Conservation (phyloP, 2,113 vertebrate genomes). For the Dromiciops gliroides region DNA sequence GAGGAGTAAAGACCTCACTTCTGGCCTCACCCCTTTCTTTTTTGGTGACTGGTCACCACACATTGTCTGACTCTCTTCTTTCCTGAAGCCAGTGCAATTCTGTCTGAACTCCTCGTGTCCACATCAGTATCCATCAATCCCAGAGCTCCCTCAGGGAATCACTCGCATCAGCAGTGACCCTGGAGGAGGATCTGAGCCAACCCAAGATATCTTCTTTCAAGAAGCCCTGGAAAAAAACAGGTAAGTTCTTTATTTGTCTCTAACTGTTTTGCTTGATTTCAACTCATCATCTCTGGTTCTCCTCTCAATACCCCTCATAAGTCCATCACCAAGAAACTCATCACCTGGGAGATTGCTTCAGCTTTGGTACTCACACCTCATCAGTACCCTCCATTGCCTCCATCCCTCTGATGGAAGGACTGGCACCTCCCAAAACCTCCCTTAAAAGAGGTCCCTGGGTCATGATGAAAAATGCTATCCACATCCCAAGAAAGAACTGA, state of each 20-base stretch:
- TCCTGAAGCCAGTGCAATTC: background rate
- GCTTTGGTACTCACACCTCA: background rate
- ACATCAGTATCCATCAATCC: background rate
- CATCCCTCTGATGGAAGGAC: background rate
- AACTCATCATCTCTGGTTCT: background rate
- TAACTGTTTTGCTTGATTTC: background rate
- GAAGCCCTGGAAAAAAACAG: background rate
- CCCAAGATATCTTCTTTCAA: conserved; percentile 2
- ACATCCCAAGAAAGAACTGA: background rate
- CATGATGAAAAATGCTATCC: background rate
- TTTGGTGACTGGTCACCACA: background rate
- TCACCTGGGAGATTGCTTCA: background rate
- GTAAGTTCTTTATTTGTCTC: background rate
- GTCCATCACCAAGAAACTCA: background rate
- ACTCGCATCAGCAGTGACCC: background rate
- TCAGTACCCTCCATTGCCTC: background rate
- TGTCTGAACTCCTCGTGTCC: background rate
- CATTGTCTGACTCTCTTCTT: background rate
- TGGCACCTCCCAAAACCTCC: background rate
- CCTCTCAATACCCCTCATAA: too few relatives aligned
- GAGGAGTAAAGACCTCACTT: background rate
- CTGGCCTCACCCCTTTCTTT: conserved; percentile 1
- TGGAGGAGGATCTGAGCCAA: background rate
- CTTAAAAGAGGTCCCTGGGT: background rate
- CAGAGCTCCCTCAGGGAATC: background rate